Base-by-base conservation (phyloP, 2,797 vertebrate species). In the Macroramphosus scolopax region DNA sequence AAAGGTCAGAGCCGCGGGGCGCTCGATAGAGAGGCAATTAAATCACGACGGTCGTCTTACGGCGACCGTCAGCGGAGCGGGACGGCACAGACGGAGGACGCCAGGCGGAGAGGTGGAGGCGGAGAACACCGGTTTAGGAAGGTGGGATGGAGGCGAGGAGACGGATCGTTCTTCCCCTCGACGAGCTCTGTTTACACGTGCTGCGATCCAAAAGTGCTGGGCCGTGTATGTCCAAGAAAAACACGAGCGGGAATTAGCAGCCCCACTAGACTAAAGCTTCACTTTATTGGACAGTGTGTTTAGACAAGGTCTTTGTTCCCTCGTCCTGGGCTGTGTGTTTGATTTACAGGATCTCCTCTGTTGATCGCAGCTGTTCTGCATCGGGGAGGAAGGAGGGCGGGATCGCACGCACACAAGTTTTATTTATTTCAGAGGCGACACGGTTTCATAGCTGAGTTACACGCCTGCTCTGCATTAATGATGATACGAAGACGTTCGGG, bases 221-320 rank as follows among this genome's bases (percentile, higher is more conserved):
- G 8, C 6, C 51, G 47, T 40, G 37, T 30, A 15, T 26, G 18
- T 69, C 55, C 70, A 82, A 78, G 51, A 51, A 68, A 71, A 77
- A 78, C 72, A 80, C 1, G 3, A 58, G 51, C 16, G 1, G 61
- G 60, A 65, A 75, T 81, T 44, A 81, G 52, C 28, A 34, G 62
- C 12, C 55, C 43, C 43, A 11, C 24, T n/a, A 45, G 51, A 65
- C 50, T 48, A 69, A 83, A 81, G 69, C 75, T 80, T 46, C 50
- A 35, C 17, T 82, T 82, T 77, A 78, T 70, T 76, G 59, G 57
- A 73, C 34, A 6, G 3, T 30, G 17, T 80, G 77, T 83, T 83
- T 77, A 51, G 66, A 83, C 55, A 59, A 71, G 43, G n/a, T 48
- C 72, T 56, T 59, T 72, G 55, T 68, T 81, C 39, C 22, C 44